These are phyloP conservation scores for Campoplex capitator DNA, from an alignment of 2,888 invertebrate species.

Conservation along the genomic window DNA sequence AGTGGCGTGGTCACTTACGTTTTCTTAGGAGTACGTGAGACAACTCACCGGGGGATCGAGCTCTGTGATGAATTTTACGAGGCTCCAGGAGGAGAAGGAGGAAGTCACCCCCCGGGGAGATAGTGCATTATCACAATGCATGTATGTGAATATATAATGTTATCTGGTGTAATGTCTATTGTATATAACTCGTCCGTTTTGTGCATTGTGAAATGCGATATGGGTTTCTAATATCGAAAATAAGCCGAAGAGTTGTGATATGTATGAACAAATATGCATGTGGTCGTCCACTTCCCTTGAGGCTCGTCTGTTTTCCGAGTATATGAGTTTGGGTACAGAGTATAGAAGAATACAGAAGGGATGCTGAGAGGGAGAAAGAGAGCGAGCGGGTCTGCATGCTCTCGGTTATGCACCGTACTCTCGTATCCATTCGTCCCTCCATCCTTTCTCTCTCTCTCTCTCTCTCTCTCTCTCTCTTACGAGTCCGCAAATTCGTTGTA, in stretches of 20 bases:
- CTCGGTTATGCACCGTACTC: conserved; percentile 53
- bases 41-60: too few species aligned
- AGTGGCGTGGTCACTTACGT: too few species aligned
- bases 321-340: conserved; percentile 53
- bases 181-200: conserved; percentile 10
- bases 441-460: conserved; percentile 48
- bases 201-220: conserved; percentile 35
- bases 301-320: conserved; percentile 57
- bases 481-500: conserved; percentile 61
- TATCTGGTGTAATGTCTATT: background rate
- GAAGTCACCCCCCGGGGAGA: too few species aligned
- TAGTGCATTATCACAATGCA: background rate
- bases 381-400: conserved; percentile 60
- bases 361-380: too few species aligned
- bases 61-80: too few species aligned
- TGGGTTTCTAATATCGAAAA: conserved; percentile 17
- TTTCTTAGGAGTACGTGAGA: too few species aligned
- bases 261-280: conserved; percentile 4
- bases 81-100: too few species aligned
- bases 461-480: conserved; percentile 55
- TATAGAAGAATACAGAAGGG: conserved; percentile 37
- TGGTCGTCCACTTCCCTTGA: conserved; percentile 55
- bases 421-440: conserved; percentile 10
- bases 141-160: background rate
- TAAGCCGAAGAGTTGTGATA: conserved; percentile 31